These are phyloP conservation scores for Proisotoma minuta DNA, from an alignment of 2,888 invertebrate species.

Conservation along the genomic window DNA sequence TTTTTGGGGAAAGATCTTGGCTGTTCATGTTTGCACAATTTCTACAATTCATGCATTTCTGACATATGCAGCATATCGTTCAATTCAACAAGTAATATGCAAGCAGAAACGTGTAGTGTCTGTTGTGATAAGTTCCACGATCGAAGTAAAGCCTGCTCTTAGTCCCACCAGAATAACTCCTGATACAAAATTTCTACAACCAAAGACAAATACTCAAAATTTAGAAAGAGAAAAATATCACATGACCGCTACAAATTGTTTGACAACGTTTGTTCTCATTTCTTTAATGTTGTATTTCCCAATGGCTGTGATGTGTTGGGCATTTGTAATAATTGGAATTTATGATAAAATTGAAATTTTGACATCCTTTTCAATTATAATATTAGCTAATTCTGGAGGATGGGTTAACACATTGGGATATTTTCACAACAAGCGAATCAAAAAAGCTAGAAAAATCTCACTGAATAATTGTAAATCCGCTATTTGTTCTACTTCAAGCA, in stretches of 20 bases:
- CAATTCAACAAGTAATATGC: constrained; percentile 12
- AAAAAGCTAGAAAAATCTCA: neutral
- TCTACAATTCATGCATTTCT: constrained; percentile 14
- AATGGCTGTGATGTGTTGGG: constrained; percentile 14
- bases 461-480: neutral
- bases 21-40: neutral
- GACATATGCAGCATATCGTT: constrained; percentile 16
- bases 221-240: neutral
- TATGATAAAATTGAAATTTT: constrained; percentile 12
- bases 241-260: constrained; percentile 15
- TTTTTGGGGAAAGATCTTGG: constrained; percentile 2
- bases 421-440: constrained; percentile 14
- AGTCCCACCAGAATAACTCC: neutral
- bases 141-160: neutral
- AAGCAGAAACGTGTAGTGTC: constrained; percentile 9
- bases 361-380: constrained; percentile 2
- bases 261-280: constrained; percentile 24
- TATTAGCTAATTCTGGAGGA: constrained; percentile 20
- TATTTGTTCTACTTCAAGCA: neutral
- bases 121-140: neutral
- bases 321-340: constrained; percentile 1
- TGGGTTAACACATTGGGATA: constrained; percentile 18
- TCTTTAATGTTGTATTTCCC: constrained; percentile 18
- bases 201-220: neutral
- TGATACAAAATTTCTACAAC: too few species aligned